Conservation (phyloP, 2,113 vertebrate genomes). For the Mirza zaza region DNA sequence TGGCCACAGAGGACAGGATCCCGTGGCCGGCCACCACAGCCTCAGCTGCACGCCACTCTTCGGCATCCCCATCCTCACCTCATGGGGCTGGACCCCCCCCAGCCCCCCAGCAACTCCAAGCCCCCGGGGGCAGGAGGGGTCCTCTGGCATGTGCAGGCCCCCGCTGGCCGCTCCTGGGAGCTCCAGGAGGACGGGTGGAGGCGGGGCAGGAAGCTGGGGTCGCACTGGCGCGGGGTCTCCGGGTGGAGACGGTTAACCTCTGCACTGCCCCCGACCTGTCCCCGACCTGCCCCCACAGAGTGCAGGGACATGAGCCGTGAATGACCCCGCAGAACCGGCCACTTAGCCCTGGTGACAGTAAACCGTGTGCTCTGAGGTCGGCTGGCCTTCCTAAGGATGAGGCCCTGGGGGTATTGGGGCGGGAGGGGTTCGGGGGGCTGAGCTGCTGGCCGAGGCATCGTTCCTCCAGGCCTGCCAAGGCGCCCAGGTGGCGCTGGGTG, state of each 20-base stretch:
- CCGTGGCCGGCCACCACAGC: background rate
- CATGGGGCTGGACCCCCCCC: rapidly evolving
- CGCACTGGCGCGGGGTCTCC: background rate
- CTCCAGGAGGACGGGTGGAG: background rate
- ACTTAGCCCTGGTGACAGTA: background rate
- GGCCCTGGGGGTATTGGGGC: background rate
- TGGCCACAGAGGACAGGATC: rapidly evolving
- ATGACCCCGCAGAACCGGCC: background rate
- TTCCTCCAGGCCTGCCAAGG: background rate
- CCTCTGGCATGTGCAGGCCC: background rate
- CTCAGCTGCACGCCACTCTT: background rate
- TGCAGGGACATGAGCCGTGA: background rate
- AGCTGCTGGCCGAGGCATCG: background rate
- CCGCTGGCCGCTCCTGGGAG: background rate
- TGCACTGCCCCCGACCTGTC: background rate
- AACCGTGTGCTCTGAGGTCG: background rate
- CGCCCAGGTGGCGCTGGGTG: background rate
- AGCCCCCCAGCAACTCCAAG: too few relatives aligned
- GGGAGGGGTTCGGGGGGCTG: background rate
- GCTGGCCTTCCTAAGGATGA: background rate
- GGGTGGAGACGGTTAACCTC: rapidly evolving
- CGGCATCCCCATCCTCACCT: rapidly evolving
- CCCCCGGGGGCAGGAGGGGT: too few relatives aligned
- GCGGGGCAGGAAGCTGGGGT: rapidly evolving
- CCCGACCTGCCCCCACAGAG: rapidly evolving